Evolutionary conservation across 2,888 invertebrate genomes (phyloP), one percentile per base, ranked within the genome.

Genomic region (Cantharis rufa): DNA sequence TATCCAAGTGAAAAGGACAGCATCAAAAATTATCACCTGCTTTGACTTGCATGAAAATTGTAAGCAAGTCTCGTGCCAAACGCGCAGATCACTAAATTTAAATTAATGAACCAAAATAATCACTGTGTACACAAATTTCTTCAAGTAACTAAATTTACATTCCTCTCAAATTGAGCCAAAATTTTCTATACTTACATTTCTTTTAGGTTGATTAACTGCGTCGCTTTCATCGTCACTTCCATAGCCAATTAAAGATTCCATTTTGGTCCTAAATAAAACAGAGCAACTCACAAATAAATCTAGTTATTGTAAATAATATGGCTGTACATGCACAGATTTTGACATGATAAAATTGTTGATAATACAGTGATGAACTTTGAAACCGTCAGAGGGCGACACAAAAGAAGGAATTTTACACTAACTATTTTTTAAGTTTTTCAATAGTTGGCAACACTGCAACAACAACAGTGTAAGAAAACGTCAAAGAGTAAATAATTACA

Each of bases 151-250:
- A 32, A 32, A 32, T 48, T 48, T 48, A 48, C n/a, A 48, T 48
- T n/a, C 48, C 48, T n/a, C 48, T 48, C 9, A 48, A 48, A 48
- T 48, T 48, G 68, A 13, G 68, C 24, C 27, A 68, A 68, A 16
- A 15, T 27, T 24, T 15, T 68, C 24, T 1, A 15, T 3, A 63
- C 82, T 84, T 83, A 87, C 87, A 83, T 82, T 80, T 80, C 82
- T 81, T 81, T 82, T 83, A 62, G 83, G 83, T 71, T 85, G 85
- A 15, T 84, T 83, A 1, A 85, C 85, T 71, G 88, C 89, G 63
- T 93, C 93, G 83, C 91, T 91, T 79, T 94, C 94, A 83, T 94
- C 95, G 84, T 95, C 95, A 87, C 95, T 95, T 80, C 92, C 93
- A 86, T 95, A 95, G 85, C 92, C 93, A 79, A 93, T 91, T 78